phyloP scores from a whole-genome alignment of 2,888 invertebrate genomes.

The Chrysina gloriosa region DNA sequence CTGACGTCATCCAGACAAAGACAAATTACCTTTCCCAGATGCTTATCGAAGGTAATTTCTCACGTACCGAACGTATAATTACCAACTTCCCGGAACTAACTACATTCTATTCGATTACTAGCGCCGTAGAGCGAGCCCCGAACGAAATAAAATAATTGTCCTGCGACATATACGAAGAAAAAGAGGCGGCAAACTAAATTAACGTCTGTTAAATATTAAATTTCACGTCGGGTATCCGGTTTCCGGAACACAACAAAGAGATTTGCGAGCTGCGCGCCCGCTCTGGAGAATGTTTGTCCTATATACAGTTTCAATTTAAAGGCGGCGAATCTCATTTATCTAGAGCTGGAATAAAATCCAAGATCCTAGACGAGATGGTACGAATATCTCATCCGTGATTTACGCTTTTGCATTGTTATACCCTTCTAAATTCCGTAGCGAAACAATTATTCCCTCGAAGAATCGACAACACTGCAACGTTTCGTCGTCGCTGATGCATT shows the following conservation, averaged over 20 bases:
- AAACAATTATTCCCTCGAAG: constrained; percentile 9
- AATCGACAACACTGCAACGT: not conserved
- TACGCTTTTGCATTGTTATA: constrained; percentile 12
- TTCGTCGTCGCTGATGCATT: not conserved
- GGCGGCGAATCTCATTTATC: not conserved
- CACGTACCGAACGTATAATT: not conserved
- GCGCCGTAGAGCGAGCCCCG: not conserved
- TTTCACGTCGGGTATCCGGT: constrained; percentile 1
- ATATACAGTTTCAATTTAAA: constrained; percentile 3
- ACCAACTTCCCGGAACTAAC: constrained; percentile 1
- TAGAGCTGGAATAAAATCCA: not conserved
- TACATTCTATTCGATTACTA: not conserved
- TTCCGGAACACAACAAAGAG: not conserved
- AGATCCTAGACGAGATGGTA: not conserved
- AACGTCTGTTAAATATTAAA: constrained; percentile 10
- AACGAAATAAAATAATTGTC: constrained; percentile 9
- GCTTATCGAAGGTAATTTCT: not conserved
- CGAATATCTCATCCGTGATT: constrained; percentile 16
- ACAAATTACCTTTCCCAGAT: not conserved
- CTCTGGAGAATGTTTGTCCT: not conserved
- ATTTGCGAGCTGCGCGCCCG: not conserved
- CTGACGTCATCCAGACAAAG: constrained; percentile 3
- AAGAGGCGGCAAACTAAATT: not conserved
- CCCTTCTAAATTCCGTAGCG: constrained; percentile 18
- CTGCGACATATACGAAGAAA: not conserved